A percentile compares a stretch with the other conserved stretches of the same genome.
Conservation (phyloP, 2,888 invertebrate species). For the Rhabditoides inermis region DNA sequence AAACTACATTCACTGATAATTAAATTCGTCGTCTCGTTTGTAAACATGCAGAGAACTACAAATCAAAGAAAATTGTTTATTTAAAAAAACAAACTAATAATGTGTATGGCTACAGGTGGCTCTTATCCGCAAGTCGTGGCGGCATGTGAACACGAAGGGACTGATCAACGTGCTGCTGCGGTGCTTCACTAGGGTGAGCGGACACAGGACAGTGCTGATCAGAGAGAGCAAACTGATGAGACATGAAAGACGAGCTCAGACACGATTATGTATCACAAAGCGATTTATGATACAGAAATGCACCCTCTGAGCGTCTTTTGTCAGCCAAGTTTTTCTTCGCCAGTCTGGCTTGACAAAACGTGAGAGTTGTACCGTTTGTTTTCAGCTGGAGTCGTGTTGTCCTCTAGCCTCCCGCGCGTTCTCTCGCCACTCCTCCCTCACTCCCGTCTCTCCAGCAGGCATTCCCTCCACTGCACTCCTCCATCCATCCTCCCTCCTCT, state of each 20-base stretch:
- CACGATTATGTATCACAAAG: not conserved
- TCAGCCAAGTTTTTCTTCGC: not conserved
- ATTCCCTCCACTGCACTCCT: no score
- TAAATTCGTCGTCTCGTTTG: no score
- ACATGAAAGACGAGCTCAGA: not conserved
- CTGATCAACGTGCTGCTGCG: conserved; percentile 34
- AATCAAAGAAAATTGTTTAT: no score
- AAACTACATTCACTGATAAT: no score
- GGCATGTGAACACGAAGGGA: conserved; percentile 48
- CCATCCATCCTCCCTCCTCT: conserved; percentile 21
- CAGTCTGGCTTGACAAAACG: not conserved
- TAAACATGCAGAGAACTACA: no score
- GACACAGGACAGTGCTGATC: no score
- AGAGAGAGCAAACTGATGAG: not conserved
- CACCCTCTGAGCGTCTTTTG: not conserved
- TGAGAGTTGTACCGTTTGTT: not conserved
- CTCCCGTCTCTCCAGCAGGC: no score
- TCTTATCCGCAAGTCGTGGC: conserved; percentile 41
- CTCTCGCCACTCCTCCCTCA: no score
- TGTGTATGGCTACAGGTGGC: no score
- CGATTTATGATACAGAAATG: not conserved
- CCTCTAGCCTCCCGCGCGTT: conserved; percentile 26
- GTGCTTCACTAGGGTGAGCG: conserved; percentile 38
- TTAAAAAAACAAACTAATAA: no score
- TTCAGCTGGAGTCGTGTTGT: conserved; percentile 25